Evolutionary conservation across 2,113 vertebrate genomes (phyloP), one percentile per base, ranked within the genome.

Genomic region (Miniopterus natalensis): DNA sequence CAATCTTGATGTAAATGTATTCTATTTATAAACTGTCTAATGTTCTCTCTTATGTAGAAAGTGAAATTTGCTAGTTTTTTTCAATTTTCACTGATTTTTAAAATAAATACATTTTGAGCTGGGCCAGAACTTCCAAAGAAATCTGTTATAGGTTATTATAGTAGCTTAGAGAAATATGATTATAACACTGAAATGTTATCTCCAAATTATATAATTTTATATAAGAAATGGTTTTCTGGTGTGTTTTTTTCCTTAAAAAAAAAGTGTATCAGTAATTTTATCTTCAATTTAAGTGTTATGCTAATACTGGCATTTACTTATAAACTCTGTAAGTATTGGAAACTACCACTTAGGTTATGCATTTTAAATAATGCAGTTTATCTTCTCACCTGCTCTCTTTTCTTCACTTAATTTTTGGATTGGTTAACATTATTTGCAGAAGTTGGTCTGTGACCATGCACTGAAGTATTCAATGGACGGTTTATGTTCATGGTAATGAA

Each of bases 401-500:
- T 11, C 42, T 66, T 17, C 4, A 66, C 53, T 94, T 70, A 79
- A 78, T 92, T 86, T 78, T 40, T 0, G 29, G 18, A 1, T 90
- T 96, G 81, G 66, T 95, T 95, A 9, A n/a, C 11, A 3, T 70
- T 93, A 45, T 85, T 45, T 66, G 59, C 61, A 66, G 42, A 79
- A 73, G 14, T 51, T 55, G 80, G 36, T 20, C 27, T 14, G 65
- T 80, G 87, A 23, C 27, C 40, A 10, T 12, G 65, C 6, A 84
- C 11, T 47, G 63, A 57, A 42, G 66, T 47, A 75, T 88, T 93
- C 70, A 55, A 0, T 71, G 1, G 36, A 49, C 88, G 47, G 2
- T 66, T 96, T 6, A 1, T 93, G 23, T 88, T 18, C 23, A 53
- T 40, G 51, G 55, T 53, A 95, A 92, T 88, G 84, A 78, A 94